A percentile compares a stretch with the other conserved stretches of the same genome.
Evolutionary conservation across 2,113 vertebrate genomes (phyloP).

Genomic region (Salvelinus alpinus): DNA sequence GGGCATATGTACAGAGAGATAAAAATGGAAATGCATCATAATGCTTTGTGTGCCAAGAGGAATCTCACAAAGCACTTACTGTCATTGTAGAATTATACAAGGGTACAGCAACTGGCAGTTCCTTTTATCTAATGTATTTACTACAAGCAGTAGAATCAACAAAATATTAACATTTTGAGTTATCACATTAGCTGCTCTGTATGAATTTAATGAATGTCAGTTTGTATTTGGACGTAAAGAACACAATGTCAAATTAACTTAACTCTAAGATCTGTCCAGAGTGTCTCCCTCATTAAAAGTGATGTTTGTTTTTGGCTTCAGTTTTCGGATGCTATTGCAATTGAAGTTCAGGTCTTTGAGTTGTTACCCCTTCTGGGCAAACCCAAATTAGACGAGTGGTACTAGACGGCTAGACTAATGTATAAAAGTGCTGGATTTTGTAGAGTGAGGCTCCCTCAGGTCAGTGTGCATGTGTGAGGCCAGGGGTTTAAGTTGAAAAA

Average conservation of each 20-base stretch:
- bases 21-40: conserved; percentile 52
- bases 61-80: conserved; percentile 63
- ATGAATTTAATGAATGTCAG: conserved; percentile 63
- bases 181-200: conserved; percentile 64
- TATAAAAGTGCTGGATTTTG: background rate
- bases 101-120: conserved; percentile 56
- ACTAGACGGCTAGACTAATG: background rate
- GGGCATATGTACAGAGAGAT: conserved; percentile 5
- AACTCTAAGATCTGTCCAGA: conserved; percentile 45
- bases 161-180: conserved; percentile 61
- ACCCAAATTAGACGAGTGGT: background rate
- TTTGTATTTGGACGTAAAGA: conserved; percentile 63
- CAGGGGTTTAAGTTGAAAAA: background rate
- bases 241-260: conserved; percentile 63
- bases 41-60: conserved; percentile 60
- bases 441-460: background rate
- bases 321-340: background rate
- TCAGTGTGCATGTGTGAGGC: conserved; percentile 1
- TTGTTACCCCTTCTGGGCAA: conserved; percentile 6
- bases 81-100: conserved; percentile 20
- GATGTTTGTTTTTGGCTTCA: background rate
- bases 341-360: conserved; percentile 18
- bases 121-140: conserved; percentile 70
- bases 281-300: conserved; percentile 40
- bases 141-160: conserved; percentile 64